phyloP scores from a whole-genome alignment of 2,797 vertebrate genomes.

The Poecilia picta region DNA sequence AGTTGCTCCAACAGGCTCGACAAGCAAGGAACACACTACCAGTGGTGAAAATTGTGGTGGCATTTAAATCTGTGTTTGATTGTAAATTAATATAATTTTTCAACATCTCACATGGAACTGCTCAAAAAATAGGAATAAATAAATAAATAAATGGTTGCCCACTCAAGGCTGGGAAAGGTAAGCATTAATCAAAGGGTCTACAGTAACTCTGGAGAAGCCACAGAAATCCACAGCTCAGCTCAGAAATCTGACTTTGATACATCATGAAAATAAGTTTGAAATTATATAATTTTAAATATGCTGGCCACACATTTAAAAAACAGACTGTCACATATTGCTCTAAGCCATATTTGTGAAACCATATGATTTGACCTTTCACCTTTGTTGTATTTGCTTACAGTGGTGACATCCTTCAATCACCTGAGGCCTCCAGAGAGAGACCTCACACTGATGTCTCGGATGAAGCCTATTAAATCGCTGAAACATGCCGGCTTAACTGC shows the following conservation, averaged over 20 bases:
- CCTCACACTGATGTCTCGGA: conserved; percentile 64
- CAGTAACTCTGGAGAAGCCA: background rate
- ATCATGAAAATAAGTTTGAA: background rate
- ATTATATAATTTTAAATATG: background rate
- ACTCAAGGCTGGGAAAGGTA: background rate
- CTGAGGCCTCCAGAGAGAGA: conserved; percentile 70
- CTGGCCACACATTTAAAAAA: background rate
- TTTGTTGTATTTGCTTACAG: conserved; percentile 50
- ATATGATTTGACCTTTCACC: conserved; percentile 4
- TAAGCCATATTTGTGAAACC: background rate
- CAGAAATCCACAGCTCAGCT: background rate
- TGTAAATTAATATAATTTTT: background rate
- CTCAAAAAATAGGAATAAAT: background rate
- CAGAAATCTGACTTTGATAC: background rate
- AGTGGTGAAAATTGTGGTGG: too few species aligned
- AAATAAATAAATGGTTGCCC: background rate
- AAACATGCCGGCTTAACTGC: conserved; percentile 77
- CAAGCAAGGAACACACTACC: too few species aligned
- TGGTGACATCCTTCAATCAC: conserved; percentile 75
- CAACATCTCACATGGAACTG: background rate
- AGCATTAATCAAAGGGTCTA: background rate
- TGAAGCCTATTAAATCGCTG: conserved; percentile 71
- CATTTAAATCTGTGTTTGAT: background rate
- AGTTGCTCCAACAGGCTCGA: too few species aligned
- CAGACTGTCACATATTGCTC: background rate